Conservation (phyloP, 2,888 invertebrate species). For the Muschampia plurimacula region DNA sequence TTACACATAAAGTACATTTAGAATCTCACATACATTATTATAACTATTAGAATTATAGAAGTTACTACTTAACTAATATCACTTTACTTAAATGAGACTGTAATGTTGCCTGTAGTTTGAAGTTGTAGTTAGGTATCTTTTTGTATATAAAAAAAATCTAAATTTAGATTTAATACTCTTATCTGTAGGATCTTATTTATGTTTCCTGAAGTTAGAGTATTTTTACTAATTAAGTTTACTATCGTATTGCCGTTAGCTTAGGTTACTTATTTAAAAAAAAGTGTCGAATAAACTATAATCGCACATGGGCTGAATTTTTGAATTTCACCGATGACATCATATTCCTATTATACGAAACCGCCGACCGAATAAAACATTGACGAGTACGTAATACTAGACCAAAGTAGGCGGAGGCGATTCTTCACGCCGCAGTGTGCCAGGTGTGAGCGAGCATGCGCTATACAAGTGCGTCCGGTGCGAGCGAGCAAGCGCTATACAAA, state of each 20-base stretch:
- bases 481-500: too few species aligned
- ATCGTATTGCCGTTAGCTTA: not conserved
- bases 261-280: not conserved
- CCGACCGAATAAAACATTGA: too few species aligned
- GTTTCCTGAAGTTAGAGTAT: not conserved
- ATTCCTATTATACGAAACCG: too few species aligned
- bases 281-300: too few species aligned
- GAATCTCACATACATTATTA: not conserved
- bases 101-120: slow-evolving; percentile 57
- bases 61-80: slow-evolving; percentile 27
- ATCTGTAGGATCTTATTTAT: slow-evolving; percentile 1
- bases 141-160: slow-evolving; percentile 16
- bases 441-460: too few species aligned
- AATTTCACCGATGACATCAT: too few species aligned
- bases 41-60: not conserved
- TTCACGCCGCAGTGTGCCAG: too few species aligned
- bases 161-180: slow-evolving; percentile 10
- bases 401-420: too few species aligned
- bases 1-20: not conserved
- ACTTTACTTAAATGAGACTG: slow-evolving; percentile 53
- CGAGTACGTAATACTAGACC: too few species aligned
- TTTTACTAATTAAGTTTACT: slow-evolving; percentile 6
- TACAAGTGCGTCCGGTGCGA: too few species aligned
- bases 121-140: slow-evolving; percentile 42
- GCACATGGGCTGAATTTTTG: too few species aligned